Base-by-base conservation (phyloP, 2,888 invertebrate genomes). In the Xestia ashworthii region DNA sequence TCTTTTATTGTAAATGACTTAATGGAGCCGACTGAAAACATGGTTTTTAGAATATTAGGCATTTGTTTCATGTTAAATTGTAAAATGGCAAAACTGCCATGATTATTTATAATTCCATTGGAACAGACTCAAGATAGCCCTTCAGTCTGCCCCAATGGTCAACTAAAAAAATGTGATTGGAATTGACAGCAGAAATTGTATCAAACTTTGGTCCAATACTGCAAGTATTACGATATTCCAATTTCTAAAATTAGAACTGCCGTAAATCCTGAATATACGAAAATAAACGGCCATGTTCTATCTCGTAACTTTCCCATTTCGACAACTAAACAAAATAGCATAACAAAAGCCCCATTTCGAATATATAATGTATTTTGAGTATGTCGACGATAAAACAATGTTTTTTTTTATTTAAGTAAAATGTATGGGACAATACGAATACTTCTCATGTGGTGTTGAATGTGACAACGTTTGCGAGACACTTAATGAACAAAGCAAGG, bases 381-480 rank as follows among this genome's bases (percentile, higher is more conserved):
- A 25, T 19, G 9, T 25, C 25, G n/a, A 9, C 5, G 3, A 67
- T 32, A 48, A 25, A 14, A 25, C 14, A 62, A 62, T 19, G 19
- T 62, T 4, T 55, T 55, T 66, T 68, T 85, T 71, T 50, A 78
- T 79, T 85, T 64, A 38, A 82, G 87, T 68, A 14, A 80, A 77
- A 78, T 85, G 85, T 38, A 60, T 4, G 16, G 86, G 88, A 14
- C 80, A 80, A 1, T 38, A 91, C 53, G 91, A 91, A 69, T 90
- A 82, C 69, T 92, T 75, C 68, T 76, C 88, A 0, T 93, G 92
- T 16, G 90, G 91, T 4, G 87, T 88, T 19, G 91, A 89, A 3
- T 93, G 93, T 62, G 93, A 93, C 74, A 93, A 91, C 46, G 89
- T 89, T 0, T 93, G 93, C 22, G 78, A 60, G 0, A 90, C 87